These are phyloP conservation scores for Zygothrica quintamaculata DNA, from an alignment of 2,888 invertebrate species.

Conservation along the genomic window DNA sequence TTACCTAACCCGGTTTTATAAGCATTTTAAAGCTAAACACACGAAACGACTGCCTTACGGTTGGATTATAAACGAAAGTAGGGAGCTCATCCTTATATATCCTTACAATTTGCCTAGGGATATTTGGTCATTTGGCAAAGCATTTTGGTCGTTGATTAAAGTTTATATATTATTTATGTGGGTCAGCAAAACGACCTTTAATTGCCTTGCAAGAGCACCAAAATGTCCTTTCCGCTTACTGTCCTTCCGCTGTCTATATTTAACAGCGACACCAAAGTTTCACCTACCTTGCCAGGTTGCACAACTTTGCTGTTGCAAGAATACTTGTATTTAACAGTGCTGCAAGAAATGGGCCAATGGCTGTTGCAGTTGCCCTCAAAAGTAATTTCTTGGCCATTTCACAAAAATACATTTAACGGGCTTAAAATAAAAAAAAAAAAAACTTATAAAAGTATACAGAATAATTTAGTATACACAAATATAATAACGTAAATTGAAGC, in stretches of 20 bases:
- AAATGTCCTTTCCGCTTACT: constrained; percentile 49
- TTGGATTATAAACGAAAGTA: constrained; percentile 60
- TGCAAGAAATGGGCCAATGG: constrained; percentile 18
- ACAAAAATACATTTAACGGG: too few species aligned
- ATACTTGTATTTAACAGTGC: neutral
- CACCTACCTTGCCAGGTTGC: neutral
- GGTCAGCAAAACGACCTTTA: constrained; percentile 72
- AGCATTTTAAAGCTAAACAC: constrained; percentile 24
- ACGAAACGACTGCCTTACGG: constrained; percentile 32
- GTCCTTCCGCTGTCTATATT: constrained; percentile 37
- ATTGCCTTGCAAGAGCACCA: constrained; percentile 65
- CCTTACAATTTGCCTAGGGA: constrained; percentile 45
- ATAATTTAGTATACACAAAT: too few species aligned
- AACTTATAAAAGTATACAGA: too few species aligned
- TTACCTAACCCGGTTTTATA: constrained; percentile 22
- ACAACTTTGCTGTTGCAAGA: too few species aligned
- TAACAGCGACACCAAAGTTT: constrained; percentile 42
- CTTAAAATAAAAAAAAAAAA: too few species aligned
- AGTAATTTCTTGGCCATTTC: constrained; percentile 8
- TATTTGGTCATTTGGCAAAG: constrained; percentile 70
- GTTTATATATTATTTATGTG: constrained; percentile 76
- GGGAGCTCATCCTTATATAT: constrained; percentile 31
- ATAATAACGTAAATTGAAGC: too few species aligned
- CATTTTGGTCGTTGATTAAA: constrained; percentile 71
- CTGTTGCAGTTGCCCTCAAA: constrained; percentile 15